Evolutionary conservation across 64 coral and sea anemone genomes (phyloP).

Genomic region (Dendronephthya gigantea): DNA sequence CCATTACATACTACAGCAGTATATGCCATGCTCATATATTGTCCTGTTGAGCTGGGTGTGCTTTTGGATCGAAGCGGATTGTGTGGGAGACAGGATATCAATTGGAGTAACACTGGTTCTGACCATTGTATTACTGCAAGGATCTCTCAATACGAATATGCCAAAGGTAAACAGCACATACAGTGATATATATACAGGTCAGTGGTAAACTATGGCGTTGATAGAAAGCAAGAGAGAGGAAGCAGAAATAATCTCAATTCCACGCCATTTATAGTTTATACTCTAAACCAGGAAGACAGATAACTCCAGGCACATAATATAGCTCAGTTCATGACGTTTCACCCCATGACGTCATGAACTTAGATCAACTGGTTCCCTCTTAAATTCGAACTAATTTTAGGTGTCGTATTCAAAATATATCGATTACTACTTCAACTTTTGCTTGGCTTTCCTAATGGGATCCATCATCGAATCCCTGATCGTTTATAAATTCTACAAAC

Average conservation of each 20-base stretch:
- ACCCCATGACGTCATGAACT: no score
- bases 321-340: no score
- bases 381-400: background rate
- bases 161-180: background rate
- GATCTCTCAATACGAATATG: background rate
- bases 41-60: background rate
- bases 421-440: background rate
- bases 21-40: background rate
- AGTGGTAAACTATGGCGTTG: no score
- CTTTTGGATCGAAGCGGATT: background rate
- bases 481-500: background rate
- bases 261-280: no score
- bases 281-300: no score
- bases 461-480: background rate
- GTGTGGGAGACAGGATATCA: conserved; percentile 6
- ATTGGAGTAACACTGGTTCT: background rate
- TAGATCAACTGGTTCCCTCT: no score
- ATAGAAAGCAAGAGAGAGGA: no score
- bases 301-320: no score
- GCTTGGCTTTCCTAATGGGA: background rate
- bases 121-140: background rate
- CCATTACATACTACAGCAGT: background rate
- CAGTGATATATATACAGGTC: background rate
- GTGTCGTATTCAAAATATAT: background rate
- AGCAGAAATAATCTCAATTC: no score